These are phyloP conservation scores for Dasypolia templi DNA, from an alignment of 2,888 invertebrate genomes.

Conservation along the genomic window DNA sequence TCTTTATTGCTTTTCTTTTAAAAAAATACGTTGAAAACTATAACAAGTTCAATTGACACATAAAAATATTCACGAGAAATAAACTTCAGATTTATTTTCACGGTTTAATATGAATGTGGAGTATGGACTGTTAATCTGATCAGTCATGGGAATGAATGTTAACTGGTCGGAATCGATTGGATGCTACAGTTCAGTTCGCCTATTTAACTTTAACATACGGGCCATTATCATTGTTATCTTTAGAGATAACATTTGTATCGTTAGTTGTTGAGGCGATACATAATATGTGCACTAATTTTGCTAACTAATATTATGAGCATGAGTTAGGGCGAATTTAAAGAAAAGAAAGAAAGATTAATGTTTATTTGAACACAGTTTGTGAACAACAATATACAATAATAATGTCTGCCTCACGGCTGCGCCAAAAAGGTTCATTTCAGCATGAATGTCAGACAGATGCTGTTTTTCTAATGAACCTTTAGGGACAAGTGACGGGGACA, in stretches of 20 bases:
- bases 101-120: slow-evolving; percentile 43
- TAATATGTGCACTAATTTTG: neutral
- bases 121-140: slow-evolving; percentile 47
- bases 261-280: neutral
- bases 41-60: neutral
- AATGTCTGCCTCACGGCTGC: too few species aligned
- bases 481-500: too few species aligned
- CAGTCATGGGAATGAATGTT: slow-evolving; percentile 53
- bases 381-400: too few species aligned
- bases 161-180: slow-evolving; percentile 39
- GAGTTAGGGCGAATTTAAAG: too few species aligned
- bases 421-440: too few species aligned
- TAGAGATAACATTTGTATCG: slow-evolving; percentile 23
- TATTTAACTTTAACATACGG: slow-evolving; percentile 42
- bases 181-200: slow-evolving; percentile 16
- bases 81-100: slow-evolving; percentile 21
- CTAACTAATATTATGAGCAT: neutral
- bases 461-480: too few species aligned
- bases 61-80: slow-evolving; percentile 13
- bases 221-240: slow-evolving; percentile 39
- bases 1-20: too few species aligned
- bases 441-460: too few species aligned
- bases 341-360: too few species aligned
- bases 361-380: too few species aligned
- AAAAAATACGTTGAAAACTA: neutral